Evolutionary conservation across 2,113 vertebrate species (phyloP), one percentile per base, ranked within the genome.

Genomic region (Sylvietta virens): DNA sequence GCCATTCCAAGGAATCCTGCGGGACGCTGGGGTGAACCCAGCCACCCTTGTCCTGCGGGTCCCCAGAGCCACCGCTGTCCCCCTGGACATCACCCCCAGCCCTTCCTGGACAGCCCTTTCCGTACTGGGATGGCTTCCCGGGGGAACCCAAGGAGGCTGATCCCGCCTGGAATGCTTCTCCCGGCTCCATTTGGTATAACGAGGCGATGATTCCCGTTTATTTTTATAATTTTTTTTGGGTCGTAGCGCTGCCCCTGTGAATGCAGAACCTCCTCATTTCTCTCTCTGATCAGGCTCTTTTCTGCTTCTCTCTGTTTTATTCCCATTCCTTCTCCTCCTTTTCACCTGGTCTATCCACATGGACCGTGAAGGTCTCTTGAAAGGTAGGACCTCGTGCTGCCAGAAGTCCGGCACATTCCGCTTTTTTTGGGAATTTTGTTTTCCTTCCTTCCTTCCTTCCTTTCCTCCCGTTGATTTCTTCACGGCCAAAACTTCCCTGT

Each of bases 281-380:
- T 89, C 78, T 96, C 82, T 96, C 94, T 96, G 81, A 88, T 92
- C 97, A 73, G 93, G 93, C 97, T 95, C 85, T 95, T 95, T 95
- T 97, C 95, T 97, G 94, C 97, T 96, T 94, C 94, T 96, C 94
- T 94, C 94, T 97, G 92, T 97, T 97, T 96, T 96, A 95, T 97
- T 96, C 88, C 96, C 97, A 98, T 97, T 96, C 95, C 96, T 94
- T 93, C 93, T 95, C 91, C 94, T 97, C 94, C 97, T 94, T 98
- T 97, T 96, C 97, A 95, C 83, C 57, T 79, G 96, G 82, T 97
- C 97, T 98, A 94, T 96, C 95, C 94, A 95, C 97, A 97, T 97
- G 97, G 97, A 91, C 94, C 97, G 96, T 97, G 93, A 97, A 98
- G 98, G 97, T 98, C 98, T 98, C 98, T 98, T 94, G 98, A 98